A percentile compares a stretch with the other conserved stretches of the same genome.
phyloP scores from a whole-genome alignment of 2,888 invertebrate genomes.

The Pardosa pseudoannulata region DNA sequence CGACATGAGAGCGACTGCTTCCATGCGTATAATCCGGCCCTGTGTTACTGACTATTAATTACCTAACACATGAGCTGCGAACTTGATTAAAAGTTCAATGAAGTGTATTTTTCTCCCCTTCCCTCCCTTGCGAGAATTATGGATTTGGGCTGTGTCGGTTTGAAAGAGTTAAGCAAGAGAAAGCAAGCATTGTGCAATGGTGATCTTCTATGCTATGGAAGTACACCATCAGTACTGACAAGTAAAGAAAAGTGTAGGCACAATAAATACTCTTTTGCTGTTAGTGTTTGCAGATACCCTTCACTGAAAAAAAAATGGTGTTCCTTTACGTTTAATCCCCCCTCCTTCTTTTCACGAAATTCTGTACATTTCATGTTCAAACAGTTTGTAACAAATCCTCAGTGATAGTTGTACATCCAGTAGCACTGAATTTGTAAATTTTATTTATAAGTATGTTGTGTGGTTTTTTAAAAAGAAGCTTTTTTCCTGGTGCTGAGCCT shows the following conservation, averaged over 20 bases:
- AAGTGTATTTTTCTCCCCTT: neutral
- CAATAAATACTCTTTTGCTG: neutral
- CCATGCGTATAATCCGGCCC: neutral
- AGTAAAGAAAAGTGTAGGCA: neutral
- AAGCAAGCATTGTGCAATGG: neutral
- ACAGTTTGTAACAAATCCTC: neutral
- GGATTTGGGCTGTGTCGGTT: neutral
- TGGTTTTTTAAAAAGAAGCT: neutral
- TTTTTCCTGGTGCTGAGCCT: slow-evolving; percentile 13
- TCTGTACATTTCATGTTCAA: neutral
- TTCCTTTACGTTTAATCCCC: neutral
- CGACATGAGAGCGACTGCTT: too few species aligned
- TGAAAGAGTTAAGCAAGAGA: neutral
- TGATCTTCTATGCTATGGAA: neutral
- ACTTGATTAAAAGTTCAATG: neutral
- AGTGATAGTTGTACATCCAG: neutral
- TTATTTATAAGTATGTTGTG: neutral
- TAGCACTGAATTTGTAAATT: neutral
- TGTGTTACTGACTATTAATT: neutral
- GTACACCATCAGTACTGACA: neutral
- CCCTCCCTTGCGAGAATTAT: neutral
- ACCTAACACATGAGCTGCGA: neutral
- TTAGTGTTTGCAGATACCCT: neutral
- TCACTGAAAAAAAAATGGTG: neutral
- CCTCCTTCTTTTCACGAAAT: neutral